phyloP scores from a whole-genome alignment of 2,888 invertebrate genomes.

The Scaeva pyrastri region DNA sequence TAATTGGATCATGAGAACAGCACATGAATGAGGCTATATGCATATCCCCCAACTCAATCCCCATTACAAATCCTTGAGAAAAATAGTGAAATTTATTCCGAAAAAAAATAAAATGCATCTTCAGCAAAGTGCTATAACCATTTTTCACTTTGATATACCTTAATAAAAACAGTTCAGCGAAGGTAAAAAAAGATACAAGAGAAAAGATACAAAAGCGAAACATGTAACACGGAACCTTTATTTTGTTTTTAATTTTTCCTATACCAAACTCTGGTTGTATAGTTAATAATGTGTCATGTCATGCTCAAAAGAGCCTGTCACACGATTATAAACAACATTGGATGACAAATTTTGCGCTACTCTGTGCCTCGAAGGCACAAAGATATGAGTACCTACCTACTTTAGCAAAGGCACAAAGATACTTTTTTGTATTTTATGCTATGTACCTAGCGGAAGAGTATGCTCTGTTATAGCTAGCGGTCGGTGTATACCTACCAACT shows the following conservation, averaged over 20 bases:
- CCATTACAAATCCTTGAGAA: slow-evolving; percentile 65
- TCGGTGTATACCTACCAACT: slow-evolving; percentile 49
- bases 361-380: slow-evolving; percentile 47
- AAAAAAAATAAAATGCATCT: neutral
- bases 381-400: slow-evolving; percentile 21
- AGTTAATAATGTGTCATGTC: slow-evolving; percentile 76
- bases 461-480: slow-evolving; percentile 43
- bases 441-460: slow-evolving; percentile 49
- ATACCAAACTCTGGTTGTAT: slow-evolving; percentile 58
- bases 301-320: slow-evolving; percentile 76
- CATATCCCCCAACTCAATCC: slow-evolving; percentile 46
- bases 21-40: slow-evolving; percentile 44
- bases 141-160: slow-evolving; percentile 72
- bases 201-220: slow-evolving; percentile 33
- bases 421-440: neutral
- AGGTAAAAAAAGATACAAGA: slow-evolving; percentile 1
- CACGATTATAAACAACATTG: slow-evolving; percentile 75
- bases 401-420: slow-evolving; percentile 5
- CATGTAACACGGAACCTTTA: slow-evolving; percentile 75
- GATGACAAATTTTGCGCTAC: slow-evolving; percentile 75
- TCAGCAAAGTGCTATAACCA: slow-evolving; percentile 62
- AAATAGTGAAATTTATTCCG: slow-evolving; percentile 73
- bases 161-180: slow-evolving; percentile 39
- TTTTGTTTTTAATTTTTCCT: slow-evolving; percentile 32
- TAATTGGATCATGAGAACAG: slow-evolving; percentile 73